Conservation (phyloP, 1,140 invertebrate species). For the Anagrus nilaparvatae region DNA sequence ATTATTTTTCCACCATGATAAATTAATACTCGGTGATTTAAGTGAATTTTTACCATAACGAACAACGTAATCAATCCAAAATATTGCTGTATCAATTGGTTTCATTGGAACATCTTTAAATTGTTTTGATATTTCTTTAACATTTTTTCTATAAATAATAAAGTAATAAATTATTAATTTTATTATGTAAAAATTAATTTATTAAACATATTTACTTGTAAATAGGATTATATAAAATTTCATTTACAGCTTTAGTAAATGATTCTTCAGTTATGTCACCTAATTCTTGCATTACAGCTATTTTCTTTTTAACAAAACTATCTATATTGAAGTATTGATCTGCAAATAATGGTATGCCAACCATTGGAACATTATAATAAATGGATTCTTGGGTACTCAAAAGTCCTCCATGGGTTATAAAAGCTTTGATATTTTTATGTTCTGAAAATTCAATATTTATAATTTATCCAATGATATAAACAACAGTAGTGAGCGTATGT, state of each 20-base stretch:
- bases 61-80: conserved; percentile 6
- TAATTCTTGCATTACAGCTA: conserved; percentile 13
- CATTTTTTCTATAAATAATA: background rate
- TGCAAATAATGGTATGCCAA: conserved; percentile 36
- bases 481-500: too few relatives aligned
- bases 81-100: conserved; percentile 7
- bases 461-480: too few relatives aligned
- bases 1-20: conserved; percentile 5
- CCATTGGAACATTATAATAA: conserved; percentile 37
- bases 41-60: conserved; percentile 3
- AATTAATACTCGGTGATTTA: background rate
- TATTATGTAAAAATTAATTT: background rate
- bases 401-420: conserved; percentile 42
- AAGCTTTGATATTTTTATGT: conserved; percentile 37
- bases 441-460: too few relatives aligned
- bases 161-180: background rate
- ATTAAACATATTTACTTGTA: conserved; percentile 16
- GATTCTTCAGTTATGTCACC: conserved; percentile 11
- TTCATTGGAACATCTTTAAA: conserved; percentile 1
- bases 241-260: conserved; percentile 14
- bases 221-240: conserved; percentile 17
- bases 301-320: conserved; percentile 12
- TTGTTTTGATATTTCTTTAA: background rate
- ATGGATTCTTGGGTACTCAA: conserved; percentile 40
- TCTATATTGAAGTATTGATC: conserved; percentile 25